Evolutionary conservation across 2,888 invertebrate species (phyloP).

Genomic region (Drosophila pseudotalamancana): DNA sequence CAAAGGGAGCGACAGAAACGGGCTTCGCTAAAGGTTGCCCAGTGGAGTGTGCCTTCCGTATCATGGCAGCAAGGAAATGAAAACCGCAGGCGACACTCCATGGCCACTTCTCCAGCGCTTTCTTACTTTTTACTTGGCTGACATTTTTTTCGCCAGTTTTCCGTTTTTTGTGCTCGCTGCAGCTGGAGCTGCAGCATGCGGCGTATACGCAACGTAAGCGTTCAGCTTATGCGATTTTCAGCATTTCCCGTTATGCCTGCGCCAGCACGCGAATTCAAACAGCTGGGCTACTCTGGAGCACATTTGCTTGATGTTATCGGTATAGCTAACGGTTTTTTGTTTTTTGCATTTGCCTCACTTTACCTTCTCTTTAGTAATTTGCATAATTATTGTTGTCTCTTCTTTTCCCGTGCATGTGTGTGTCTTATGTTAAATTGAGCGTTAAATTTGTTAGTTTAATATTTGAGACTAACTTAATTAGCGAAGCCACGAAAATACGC

Average conservation of each 20-base stretch:
- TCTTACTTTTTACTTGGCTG: constrained; percentile 30
- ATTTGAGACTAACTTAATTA: constrained; percentile 67
- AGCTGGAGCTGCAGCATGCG: constrained; percentile 45
- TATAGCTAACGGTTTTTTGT: constrained; percentile 11
- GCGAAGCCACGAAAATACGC: constrained; percentile 15
- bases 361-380: constrained; percentile 49
- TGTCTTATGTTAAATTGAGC: constrained; percentile 62
- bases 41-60: constrained; percentile 33
- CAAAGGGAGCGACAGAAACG: neutral
- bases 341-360: constrained; percentile 9
- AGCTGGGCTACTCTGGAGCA: constrained; percentile 31
- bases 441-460: constrained; percentile 63
- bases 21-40: constrained; percentile 50
- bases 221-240: constrained; percentile 75
- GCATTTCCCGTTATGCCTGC: constrained; percentile 36
- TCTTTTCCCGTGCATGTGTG: constrained; percentile 16
- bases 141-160: constrained; percentile 10
- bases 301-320: constrained; percentile 46
- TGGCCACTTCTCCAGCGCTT: constrained; percentile 28
- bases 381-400: constrained; percentile 64
- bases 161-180: constrained; percentile 5
- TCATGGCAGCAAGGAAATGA: constrained; percentile 65
- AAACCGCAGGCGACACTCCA: constrained; percentile 63
- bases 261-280: constrained; percentile 60
- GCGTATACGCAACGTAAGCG: constrained; percentile 70